A percentile compares a stretch with the other conserved stretches of the same genome.
Conservation (phyloP, 2,797 vertebrate genomes). For the Capromys pilorides region DNA sequence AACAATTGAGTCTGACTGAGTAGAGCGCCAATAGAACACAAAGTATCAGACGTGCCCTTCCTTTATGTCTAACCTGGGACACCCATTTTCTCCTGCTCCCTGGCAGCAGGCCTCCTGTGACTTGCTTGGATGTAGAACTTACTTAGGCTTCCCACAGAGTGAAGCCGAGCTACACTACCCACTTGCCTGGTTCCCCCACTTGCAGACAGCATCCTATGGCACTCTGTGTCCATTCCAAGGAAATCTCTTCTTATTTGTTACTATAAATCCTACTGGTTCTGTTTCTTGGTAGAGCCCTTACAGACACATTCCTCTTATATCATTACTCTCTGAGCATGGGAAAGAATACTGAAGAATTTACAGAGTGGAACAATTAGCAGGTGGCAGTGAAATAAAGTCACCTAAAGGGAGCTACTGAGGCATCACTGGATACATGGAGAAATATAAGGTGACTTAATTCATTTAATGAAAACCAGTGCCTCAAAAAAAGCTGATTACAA, state of each 20-base stretch:
- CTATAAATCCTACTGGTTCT: neutral
- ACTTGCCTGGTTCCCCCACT: neutral
- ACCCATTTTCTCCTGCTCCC: neutral
- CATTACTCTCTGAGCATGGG: neutral
- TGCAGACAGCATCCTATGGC: neutral
- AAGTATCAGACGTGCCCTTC: neutral
- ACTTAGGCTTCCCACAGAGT: neutral
- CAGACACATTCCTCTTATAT: neutral
- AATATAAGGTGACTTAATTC: constrained; percentile 27
- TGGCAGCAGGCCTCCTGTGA: neutral
- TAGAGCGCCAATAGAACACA: neutral
- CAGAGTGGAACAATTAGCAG: neutral
- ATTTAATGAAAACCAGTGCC: constrained; percentile 36
- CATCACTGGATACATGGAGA: neutral
- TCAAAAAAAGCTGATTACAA: constrained; percentile 56
- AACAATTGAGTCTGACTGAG: neutral
- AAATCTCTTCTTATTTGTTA: neutral
- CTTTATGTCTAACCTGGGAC: neutral
- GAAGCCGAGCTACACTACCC: neutral
- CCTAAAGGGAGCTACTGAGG: neutral
- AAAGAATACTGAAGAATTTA: constrained; percentile 9
- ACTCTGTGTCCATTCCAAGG: neutral
- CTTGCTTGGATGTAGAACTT: neutral
- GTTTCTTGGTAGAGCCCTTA: neutral
- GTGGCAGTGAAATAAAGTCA: neutral